Base-by-base conservation (phyloP, 2,113 vertebrate species). In the Anser cygnoides region DNA sequence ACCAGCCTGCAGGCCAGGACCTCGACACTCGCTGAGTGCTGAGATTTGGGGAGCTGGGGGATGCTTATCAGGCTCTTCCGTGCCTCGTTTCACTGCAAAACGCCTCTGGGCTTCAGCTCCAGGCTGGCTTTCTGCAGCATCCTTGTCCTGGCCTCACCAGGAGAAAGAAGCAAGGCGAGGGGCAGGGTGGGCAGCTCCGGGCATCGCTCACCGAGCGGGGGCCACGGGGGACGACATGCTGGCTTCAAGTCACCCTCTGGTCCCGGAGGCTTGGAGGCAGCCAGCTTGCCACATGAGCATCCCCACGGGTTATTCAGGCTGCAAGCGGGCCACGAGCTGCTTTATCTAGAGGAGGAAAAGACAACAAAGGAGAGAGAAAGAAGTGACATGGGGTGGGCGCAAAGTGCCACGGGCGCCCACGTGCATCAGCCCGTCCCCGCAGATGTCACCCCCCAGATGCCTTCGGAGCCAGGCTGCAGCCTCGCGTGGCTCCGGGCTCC, bases 61-160 rank as follows among this genome's bases (percentile, higher is more conserved):
- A 22, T 43, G 79, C 31, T 55, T 26, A 43, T 43, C 43, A 17
- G 61, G 84, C 31, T 81, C 33, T 29, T 9, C 7, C 76, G 39
- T 35, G 37, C 63, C 67, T 6, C 17, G 46, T 9, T 50, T 97
- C 92, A 97, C 94, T 79, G 97, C 95, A 39, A 92, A 74, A 8
- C 70, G 57, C 8, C 61, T 54, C 35, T 46, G 85, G 93, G 55
- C 37, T 55, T 68, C 6, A 28, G 95, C 68, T 58, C 95, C 52
- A 14, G 57, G 23, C 57, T 12, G 35, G 86, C 41, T 39, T 5
- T 46, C 13, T 65, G 93, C 85, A 84, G 93, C 96, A 97, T 98
- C 29, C 52, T 80, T 37, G 0, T 71, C 13, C 70, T 46, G 90
- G 61, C 54, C 39, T 97, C 95, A 95, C 52, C 1, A 6, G 67